phyloP scores from a whole-genome alignment of 2,797 vertebrate genomes.

The Tangara arthus region DNA sequence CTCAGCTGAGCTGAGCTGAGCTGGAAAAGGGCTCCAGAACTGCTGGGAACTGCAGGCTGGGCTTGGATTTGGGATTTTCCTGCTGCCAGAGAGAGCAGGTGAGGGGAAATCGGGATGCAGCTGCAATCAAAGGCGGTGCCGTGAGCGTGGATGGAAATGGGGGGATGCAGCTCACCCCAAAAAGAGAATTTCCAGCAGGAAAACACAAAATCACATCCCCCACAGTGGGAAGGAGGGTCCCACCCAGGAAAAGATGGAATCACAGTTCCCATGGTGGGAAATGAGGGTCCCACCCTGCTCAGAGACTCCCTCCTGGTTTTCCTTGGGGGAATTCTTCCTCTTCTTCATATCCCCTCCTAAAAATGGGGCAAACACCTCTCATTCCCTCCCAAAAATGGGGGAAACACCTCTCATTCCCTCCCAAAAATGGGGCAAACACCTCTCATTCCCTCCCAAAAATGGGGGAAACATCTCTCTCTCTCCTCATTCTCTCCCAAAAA shows the following conservation, averaged over 20 bases:
- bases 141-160: background rate
- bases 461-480: too few species aligned
- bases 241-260: too few species aligned
- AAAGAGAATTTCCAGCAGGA: background rate
- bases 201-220: too few species aligned
- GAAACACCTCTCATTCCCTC: background rate
- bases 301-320: background rate
- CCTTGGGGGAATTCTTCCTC: background rate
- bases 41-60: background rate
- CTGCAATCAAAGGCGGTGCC: background rate
- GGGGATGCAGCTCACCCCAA: background rate
- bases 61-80: background rate
- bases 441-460: too few species aligned
- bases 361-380: background rate
- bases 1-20: background rate
- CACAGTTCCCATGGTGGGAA: background rate
- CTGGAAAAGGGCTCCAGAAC: background rate
- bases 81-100: background rate
- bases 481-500: background rate
- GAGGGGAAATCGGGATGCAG: background rate
- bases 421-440: too few species aligned
- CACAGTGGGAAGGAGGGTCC: background rate
- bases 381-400: background rate
- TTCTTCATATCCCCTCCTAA: background rate
- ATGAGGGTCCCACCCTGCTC: background rate